phyloP scores from a whole-genome alignment of 2,888 invertebrate species.

The Galerucella pusilla region DNA sequence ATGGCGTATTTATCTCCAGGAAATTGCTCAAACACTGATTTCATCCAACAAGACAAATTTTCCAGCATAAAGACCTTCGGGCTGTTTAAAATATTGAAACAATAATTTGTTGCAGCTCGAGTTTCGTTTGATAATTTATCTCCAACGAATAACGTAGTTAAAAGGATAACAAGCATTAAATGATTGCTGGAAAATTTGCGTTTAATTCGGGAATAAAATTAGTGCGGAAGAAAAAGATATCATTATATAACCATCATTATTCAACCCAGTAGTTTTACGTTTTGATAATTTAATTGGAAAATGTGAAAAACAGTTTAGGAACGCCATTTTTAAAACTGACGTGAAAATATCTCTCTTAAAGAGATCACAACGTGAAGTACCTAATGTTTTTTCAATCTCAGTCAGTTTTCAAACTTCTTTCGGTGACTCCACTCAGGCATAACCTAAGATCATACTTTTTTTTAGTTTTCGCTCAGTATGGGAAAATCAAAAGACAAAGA shows the following conservation, averaged over 20 bases:
- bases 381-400: slow-evolving; percentile 10
- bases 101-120: slow-evolving; percentile 38
- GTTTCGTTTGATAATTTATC: slow-evolving; percentile 33
- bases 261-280: background rate
- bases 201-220: too few species aligned
- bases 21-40: slow-evolving; percentile 29
- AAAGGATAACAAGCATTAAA: slow-evolving; percentile 18
- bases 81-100: slow-evolving; percentile 43
- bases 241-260: background rate
- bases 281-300: background rate
- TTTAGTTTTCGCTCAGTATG: slow-evolving; percentile 16
- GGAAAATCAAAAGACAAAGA: slow-evolving; percentile 53
- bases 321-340: too few species aligned
- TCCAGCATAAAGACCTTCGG: slow-evolving; percentile 26
- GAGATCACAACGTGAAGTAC: too few species aligned
- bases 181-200: too few species aligned
- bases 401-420: slow-evolving; percentile 15
- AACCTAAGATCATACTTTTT: slow-evolving; percentile 28
- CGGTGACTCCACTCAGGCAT: slow-evolving; percentile 3
- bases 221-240: too few species aligned
- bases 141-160: slow-evolving; percentile 29
- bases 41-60: background rate
- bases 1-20: slow-evolving; percentile 32
- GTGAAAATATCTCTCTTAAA: too few species aligned
- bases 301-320: too few species aligned